A percentile compares a stretch with the other conserved stretches of the same genome.
phyloP scores from a whole-genome alignment of 2,113 vertebrate genomes.

The Oryzias celebensis region DNA sequence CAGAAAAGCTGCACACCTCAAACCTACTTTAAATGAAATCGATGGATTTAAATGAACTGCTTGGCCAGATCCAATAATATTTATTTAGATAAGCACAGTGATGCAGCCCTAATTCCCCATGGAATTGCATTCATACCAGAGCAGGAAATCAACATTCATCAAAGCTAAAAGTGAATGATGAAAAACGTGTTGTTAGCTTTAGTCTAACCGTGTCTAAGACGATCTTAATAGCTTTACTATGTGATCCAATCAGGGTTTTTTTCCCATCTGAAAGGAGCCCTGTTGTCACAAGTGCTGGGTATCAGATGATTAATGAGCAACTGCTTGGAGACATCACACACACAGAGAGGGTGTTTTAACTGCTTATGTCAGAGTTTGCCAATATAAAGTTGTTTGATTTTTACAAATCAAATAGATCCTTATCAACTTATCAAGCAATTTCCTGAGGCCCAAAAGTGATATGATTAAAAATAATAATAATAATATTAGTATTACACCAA shows the following conservation, averaged over 20 bases:
- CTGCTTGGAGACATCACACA: background rate
- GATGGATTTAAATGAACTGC: too few species aligned
- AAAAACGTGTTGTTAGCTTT: background rate
- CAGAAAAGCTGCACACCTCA: too few species aligned
- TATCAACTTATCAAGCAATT: background rate
- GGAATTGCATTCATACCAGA: too few species aligned
- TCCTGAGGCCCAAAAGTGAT: too few species aligned
- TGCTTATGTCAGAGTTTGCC: background rate
- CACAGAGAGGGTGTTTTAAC: background rate
- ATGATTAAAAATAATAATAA: too few species aligned
- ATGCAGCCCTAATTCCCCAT: too few species aligned
- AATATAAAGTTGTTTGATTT: slow-evolving; percentile 19
- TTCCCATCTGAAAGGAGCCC: background rate
- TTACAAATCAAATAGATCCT: slow-evolving; percentile 6
- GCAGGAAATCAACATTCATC: too few species aligned
- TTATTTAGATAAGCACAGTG: too few species aligned
- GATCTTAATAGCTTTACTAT: slow-evolving; percentile 5
- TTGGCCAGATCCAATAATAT: too few species aligned
- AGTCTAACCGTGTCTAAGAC: background rate
- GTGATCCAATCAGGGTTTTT: slow-evolving; percentile 13
- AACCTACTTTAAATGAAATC: too few species aligned
- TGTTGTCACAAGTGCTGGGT: background rate
- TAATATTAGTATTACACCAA: too few species aligned
- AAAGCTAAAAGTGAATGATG: too few species aligned
- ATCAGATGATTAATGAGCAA: slow-evolving; percentile 3